Conservation (phyloP, 1,140 invertebrate genomes). For the Drosophila orena region DNA sequence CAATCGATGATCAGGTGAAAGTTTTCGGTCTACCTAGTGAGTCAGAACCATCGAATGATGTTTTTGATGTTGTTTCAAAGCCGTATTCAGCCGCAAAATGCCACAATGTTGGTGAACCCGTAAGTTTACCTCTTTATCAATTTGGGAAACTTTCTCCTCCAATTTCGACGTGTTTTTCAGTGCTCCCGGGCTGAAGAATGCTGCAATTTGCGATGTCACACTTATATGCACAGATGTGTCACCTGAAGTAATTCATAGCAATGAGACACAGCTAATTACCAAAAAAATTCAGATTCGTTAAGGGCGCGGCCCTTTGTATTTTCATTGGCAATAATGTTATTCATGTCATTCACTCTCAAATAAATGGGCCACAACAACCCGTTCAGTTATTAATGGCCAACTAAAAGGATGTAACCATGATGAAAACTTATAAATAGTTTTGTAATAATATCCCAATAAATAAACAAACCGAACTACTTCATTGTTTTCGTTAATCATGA, state of each 20-base stretch:
- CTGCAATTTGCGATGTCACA: conserved; percentile 69
- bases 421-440: too few species aligned
- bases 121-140: conserved; percentile 21
- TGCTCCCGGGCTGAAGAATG: conserved; percentile 62
- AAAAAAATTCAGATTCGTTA: background rate
- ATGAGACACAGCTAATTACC: conserved; percentile 2
- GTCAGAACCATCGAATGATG: background rate
- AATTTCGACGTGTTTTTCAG: conserved; percentile 38
- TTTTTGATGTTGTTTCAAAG: background rate
- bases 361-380: too few species aligned
- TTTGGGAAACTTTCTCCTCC: conserved; percentile 4
- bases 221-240: conserved; percentile 74
- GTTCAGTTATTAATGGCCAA: too few species aligned
- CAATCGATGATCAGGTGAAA: background rate
- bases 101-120: conserved; percentile 44
- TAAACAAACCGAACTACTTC: background rate
- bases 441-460: too few species aligned
- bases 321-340: background rate
- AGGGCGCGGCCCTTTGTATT: background rate
- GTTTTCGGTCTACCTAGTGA: conserved; percentile 16
- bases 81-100: conserved; percentile 24
- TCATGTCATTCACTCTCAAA: too few species aligned
- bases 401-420: too few species aligned
- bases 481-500: background rate
- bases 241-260: conserved; percentile 40